Evolutionary conservation across 2,888 invertebrate genomes (phyloP), one percentile per base, ranked within the genome.

Genomic region (Brenthis hecate): DNA sequence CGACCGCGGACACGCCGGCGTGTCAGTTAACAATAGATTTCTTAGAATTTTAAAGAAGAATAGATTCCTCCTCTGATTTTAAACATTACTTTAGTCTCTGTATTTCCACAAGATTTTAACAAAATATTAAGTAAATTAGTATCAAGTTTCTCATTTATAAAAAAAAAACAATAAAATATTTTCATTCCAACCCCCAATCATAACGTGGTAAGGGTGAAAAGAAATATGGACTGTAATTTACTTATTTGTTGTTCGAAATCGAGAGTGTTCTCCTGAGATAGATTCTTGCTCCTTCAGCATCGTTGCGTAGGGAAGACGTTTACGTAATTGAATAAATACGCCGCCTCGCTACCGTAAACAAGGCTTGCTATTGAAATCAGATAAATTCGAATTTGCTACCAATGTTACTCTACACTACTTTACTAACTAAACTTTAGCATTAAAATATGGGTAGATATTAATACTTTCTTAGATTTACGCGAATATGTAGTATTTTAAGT

Each of bases 201-300:
- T 54, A 53, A 62, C 62, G 53, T 60, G 16, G 53, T 62, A 51
- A 62, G 62, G 53, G 53, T 54, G 56, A 50, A 65, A 51, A 53
- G 61, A 71, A 68, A 72, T 72, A 63, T 67, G 70, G 65, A 58
- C 54, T 57, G 71, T 65, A 68, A 68, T 70, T 67, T 69, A 62
- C 69, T 72, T 69, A 70, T 67, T 72, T 69, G 71, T 66, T 56
- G 65, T 54, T 68, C 43, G 70, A 65, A 67, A 69, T 65, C 54
- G 67, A 70, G 69, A 71, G 65, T 65, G 67, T 55, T 67, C 66
- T 65, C 69, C 48, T 28, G 60, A 69, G 71, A 66, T 69, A 69
- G 63, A 65, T 71, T 69, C 53, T 51, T 50, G 50, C 48, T 56
- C 53, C 50, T 64, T 53, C 65, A 62, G 53, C 62, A 54, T 54